Evolutionary conservation across 2,888 invertebrate species (phyloP), one percentile per base, ranked within the genome.

Genomic region (Mythimna albipuncta): DNA sequence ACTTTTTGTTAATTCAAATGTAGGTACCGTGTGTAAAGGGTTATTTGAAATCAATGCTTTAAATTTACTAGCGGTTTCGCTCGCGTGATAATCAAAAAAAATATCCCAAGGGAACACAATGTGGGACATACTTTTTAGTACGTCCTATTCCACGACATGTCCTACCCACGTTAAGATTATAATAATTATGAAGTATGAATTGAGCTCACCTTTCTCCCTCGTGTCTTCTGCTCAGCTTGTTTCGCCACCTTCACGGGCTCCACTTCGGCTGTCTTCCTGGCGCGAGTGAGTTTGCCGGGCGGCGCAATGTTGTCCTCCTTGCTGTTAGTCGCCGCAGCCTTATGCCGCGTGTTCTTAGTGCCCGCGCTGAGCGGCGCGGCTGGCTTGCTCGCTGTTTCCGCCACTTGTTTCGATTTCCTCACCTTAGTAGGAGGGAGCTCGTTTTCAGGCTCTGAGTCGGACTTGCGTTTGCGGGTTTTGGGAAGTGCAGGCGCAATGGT

Each of bases 381-480:
- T 2, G 16, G 67, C 55, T 70, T 72, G 16, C 21, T 77, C n/a
- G 50, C 75, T 26, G 32, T 26, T n/a, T 19, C 38, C 4, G 38
- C 67, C n/a, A 68, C 55, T 47, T 62, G 73, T 26, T 69, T 78
- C 19, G 79, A 64, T 64, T 85, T 85, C 26, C 84, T 75, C 1
- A 87, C 55, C 78, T 89, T 88, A 0, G 85, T 32, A 0, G 89
- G 88, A 0, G 89, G 88, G 19, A 85, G 69, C 10, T 82, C 85
- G 44, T 55, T 32, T 32, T 88, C 84, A 4, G 71, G 69, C 0
- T 79, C 69, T 0, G 75, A 64, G 26, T 75, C 54, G 9, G 83
- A 67, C 75, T 87, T 89, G 6, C 90, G 85, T 65, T 90, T 90
- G 19, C 90, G 84, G 6, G 47, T 16, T 13, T 6, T 16, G 16